Evolutionary conservation across 2,888 invertebrate species (phyloP).

Genomic region (Ceratothoa steindachneri): DNA sequence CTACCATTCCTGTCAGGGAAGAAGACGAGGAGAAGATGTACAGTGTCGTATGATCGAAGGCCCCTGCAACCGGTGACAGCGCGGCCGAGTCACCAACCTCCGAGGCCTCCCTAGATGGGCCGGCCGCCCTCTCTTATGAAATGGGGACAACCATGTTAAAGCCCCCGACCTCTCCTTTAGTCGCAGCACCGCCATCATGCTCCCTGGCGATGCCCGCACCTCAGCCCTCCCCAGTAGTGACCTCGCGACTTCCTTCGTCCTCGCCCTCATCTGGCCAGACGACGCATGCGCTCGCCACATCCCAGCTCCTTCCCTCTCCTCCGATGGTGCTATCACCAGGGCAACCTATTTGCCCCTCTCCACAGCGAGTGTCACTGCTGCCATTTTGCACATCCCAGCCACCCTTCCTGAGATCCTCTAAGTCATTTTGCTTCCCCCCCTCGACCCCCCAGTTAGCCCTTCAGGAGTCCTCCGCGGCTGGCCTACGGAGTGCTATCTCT

Average conservation of each 20-base stretch:
- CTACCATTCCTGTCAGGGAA: conserved; percentile 70
- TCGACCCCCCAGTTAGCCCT: background rate
- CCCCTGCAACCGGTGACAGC: background rate
- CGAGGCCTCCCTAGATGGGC: background rate
- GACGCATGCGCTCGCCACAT: background rate
- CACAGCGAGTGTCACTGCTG: background rate
- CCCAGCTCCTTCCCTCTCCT: background rate
- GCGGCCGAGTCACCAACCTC: background rate
- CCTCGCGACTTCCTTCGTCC: background rate
- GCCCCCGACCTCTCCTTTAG: background rate
- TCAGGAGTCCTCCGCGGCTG: background rate
- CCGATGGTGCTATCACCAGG: background rate
- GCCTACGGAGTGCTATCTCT: background rate
- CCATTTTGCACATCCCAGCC: background rate
- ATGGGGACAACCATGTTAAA: background rate
- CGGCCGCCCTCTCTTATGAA: no score
- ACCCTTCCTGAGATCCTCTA: background rate
- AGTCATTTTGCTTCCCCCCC: background rate
- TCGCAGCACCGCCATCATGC: background rate
- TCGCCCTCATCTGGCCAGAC: background rate
- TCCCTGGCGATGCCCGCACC: background rate
- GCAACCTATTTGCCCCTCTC: background rate
- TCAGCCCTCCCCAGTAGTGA: background rate
- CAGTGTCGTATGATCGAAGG: conserved; percentile 25
- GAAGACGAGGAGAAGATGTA: conserved; percentile 58